Evolutionary conservation across 2,113 vertebrate genomes (phyloP), one percentile per base, ranked within the genome.

Genomic region (Callorhinus ursinus): DNA sequence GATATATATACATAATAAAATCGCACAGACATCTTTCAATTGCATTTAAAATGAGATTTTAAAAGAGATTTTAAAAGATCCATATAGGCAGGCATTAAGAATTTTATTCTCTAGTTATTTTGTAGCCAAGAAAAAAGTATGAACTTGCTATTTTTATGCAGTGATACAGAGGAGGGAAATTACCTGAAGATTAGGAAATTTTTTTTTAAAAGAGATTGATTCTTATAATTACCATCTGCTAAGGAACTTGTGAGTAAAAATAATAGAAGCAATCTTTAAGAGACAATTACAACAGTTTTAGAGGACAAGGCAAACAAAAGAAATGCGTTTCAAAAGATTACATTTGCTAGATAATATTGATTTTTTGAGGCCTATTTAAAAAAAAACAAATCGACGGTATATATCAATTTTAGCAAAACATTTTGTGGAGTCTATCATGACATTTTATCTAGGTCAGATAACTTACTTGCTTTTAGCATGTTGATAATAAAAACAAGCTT

Each of bases 61-160:
- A 82, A 81, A 71, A 94, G 59, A 82, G 4, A 83, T 95, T 94
- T 61, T 26, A 21, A 92, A 88, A 93, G 24, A 1, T 51, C 18
- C 79, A n/a, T 57, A 22, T 31, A 49, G 19, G 28, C n/a, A 84
- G 13, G 31, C 26, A 86, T 81, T 90, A 69, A 2, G 18, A 71
- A 81, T 71, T 93, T 90, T 88, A 89, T 93, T 97, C 65, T 74
- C n/a, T 49, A 82, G 49, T 96, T 82, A 96, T 33, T 14, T 65
- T 36, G 16, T 36, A 84, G 65, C 69, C 49, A 82, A 69, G 24
- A 28, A 71, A 81, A 90, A 72, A 53, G 10, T 65, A 28, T 49
- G 71, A 93, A 61, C 57, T 15, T 69, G 31, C 10, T 59, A 33
- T 74, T 95, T 85, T 81, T 77, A 59, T 88, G 53, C 16, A 90